Base-by-base conservation (phyloP, 64 coral and sea anemone genomes). In the Stylophora pistillata region DNA sequence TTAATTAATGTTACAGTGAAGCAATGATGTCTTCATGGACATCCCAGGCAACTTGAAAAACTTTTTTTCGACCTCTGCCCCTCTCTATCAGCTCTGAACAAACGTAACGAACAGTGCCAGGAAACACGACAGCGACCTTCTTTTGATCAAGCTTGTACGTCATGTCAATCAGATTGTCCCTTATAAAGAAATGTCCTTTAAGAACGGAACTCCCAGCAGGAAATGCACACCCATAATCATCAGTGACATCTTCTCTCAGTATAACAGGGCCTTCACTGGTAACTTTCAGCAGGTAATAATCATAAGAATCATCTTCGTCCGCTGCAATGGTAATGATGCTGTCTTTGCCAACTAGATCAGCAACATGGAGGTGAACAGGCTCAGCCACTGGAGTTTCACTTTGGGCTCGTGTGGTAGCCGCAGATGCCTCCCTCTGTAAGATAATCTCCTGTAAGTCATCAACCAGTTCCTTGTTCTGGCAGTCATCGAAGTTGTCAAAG, bases 281-380 rank as follows among this genome's bases (percentile, higher is more conserved):
- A 59, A 80, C 78, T 15, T 61, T 80, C 56, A 80, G 1, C 56
- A 61, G 10, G 56, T 80, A 80, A 60, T 80, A 80, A 32, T 80
- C 78, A 11, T 80, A 80, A 32, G 78, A 80, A 4, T 80, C 78
- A 17, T 61, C 78, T 34, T 80, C 76, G n/a, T 78, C 26, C 31
- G 89, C 89, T 9, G 89, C 89, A 75, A 74, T 64, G 72, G 70
- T 69, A 90, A 90, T 73, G 72, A 74, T 71, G 64, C 89, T 90
- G 78, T 75, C 78, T 30, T 90, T 90, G 30, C 31, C 23, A 0
- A 90, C 89, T 9, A 90, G 64, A 26, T 90, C 89, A 53, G 68
- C 78, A 75, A 90, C 79, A 61, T 90, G 89, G 4, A 90, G 57
- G 59, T 90, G 89, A 3, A 90, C 31, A 53, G 78, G 77, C 41